Percentiles rank a stretch among this genome's conserved stretches.
Conservation (phyloP, 1,140 invertebrate genomes). For the Bradysia coprophila region DNA sequence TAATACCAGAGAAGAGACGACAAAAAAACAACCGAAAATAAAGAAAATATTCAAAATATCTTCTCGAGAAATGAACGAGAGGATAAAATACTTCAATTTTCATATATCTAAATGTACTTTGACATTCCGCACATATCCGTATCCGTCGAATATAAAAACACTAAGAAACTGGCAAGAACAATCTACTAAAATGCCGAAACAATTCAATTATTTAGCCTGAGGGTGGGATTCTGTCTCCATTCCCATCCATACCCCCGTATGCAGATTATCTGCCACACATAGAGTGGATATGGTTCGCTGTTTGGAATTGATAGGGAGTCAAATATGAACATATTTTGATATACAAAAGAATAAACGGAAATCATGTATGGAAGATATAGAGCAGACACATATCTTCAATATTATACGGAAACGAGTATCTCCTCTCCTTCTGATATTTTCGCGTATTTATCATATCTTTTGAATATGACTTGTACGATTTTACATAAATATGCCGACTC, state of each 20-base stretch:
- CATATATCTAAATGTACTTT: not conserved
- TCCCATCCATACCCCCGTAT: not conserved
- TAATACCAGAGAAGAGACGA: too few species aligned
- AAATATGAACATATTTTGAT: not conserved
- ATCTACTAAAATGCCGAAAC: not conserved
- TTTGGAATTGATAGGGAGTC: not conserved
- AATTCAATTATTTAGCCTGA: not conserved
- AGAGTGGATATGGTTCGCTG: too few species aligned
- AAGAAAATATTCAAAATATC: not conserved
- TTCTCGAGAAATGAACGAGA: too few species aligned
- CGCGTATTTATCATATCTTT: not conserved
- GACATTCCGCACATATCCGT: not conserved
- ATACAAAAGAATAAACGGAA: not conserved
- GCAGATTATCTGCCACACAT: too few species aligned
- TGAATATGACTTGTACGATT: not conserved
- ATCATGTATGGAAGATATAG: not conserved
- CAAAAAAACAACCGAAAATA: too few species aligned
- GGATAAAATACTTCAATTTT: not conserved
- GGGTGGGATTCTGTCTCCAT: not conserved
- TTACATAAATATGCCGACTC: not conserved
- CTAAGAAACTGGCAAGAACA: not conserved
- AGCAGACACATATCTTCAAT: not conserved
- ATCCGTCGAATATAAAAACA: too few species aligned
- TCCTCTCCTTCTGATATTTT: not conserved
- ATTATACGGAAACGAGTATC: not conserved